Percentiles rank a stretch among this genome's conserved stretches.
Evolutionary conservation across 2,113 vertebrate species (phyloP).

Genomic region (Carettochelys insculpta): DNA sequence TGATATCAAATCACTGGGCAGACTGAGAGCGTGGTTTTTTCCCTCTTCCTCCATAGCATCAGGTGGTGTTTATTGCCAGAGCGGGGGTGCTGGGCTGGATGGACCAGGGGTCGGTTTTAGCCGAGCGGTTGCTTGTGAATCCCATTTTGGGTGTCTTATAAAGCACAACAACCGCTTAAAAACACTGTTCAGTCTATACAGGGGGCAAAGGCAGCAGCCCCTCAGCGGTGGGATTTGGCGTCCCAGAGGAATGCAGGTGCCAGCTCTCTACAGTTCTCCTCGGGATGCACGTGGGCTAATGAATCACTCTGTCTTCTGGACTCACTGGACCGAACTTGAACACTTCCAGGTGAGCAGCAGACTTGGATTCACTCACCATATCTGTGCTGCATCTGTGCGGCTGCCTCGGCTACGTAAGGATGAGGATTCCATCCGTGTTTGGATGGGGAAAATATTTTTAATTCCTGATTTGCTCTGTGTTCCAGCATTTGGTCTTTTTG

Average conservation of each 20-base stretch:
- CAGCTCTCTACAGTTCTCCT: neutral
- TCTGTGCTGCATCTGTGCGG: neutral
- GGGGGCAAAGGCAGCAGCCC: neutral
- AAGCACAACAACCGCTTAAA: neutral
- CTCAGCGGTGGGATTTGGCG: neutral
- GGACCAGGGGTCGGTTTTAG: neutral
- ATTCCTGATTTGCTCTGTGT: rapidly evolving
- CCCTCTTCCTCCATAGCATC: neutral
- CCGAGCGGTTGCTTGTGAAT: neutral
- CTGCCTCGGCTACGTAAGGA: neutral
- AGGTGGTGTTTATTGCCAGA: neutral
- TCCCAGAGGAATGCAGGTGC: neutral
- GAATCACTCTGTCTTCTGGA: neutral
- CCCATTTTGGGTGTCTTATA: neutral
- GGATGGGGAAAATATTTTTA: neutral
- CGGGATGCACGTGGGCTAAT: neutral
- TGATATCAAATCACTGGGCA: neutral
- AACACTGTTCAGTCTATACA: neutral
- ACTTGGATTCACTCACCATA: neutral
- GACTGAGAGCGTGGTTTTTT: neutral
- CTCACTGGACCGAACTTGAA: neutral
- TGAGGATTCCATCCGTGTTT: neutral
- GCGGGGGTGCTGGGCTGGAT: neutral
- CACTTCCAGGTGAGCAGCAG: neutral
- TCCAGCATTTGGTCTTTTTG: rapidly evolving